phyloP scores from a whole-genome alignment of 1,140 invertebrate genomes.

The Oryzaephilus surinamensis region DNA sequence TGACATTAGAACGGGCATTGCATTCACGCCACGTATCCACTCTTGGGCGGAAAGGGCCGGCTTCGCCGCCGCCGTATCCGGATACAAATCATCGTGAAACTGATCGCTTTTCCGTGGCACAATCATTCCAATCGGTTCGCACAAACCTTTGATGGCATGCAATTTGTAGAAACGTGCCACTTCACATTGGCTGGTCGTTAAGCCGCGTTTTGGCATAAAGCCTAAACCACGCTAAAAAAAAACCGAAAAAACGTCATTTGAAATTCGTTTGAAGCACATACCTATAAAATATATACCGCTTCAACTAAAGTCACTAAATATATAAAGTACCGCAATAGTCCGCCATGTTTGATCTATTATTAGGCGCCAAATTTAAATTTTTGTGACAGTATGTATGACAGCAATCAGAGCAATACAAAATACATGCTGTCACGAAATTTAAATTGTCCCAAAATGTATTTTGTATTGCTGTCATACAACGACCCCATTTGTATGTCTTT shows the following conservation, averaged over 20 bases:
- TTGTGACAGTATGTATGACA: background rate
- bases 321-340: too few species aligned
- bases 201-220: conserved; percentile 88
- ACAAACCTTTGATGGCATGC: conserved; percentile 73
- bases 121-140: conserved; percentile 90
- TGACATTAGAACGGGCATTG: conserved; percentile 70
- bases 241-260: too few species aligned
- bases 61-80: conserved; percentile 75
- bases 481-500: too few species aligned
- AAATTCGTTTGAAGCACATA: too few species aligned
- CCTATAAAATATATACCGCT: too few species aligned
- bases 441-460: too few species aligned
- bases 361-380: background rate
- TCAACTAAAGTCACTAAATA: too few species aligned
- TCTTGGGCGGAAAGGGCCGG: conserved; percentile 77
- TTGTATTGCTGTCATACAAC: too few species aligned
- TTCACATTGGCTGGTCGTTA: conserved; percentile 70
- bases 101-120: conserved; percentile 68
- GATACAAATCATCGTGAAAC: conserved; percentile 80
- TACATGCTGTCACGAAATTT: too few species aligned
- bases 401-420: too few species aligned
- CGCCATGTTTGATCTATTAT: too few species aligned
- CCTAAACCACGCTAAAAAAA: conserved; percentile 71
- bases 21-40: conserved; percentile 78
- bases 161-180: conserved; percentile 88